A percentile compares a stretch with the other conserved stretches of the same genome.
phyloP scores from a whole-genome alignment of 2,797 vertebrate species.

The Scomberomorus guttatus region DNA sequence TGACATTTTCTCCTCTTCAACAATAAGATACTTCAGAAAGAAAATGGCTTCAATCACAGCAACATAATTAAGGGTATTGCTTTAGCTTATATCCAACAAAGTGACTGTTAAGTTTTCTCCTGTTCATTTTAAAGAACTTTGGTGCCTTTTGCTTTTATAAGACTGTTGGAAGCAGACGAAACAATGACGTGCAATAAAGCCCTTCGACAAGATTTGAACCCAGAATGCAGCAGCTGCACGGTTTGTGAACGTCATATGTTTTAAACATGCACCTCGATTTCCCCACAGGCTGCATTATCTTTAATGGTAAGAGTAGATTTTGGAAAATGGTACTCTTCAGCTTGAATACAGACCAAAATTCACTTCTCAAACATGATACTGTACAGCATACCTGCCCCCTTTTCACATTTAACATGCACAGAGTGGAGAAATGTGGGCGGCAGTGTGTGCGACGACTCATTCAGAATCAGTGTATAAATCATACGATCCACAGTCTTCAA shows the following conservation, averaged over 20 bases:
- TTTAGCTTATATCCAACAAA: neutral
- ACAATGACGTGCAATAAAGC: neutral
- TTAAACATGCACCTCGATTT: slow-evolving; percentile 21
- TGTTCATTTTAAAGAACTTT: neutral
- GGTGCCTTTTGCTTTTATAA: neutral
- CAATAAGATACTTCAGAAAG: neutral
- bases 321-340: slow-evolving; percentile 47
- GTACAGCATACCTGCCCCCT: neutral
- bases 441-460: slow-evolving; percentile 32
- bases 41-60: slow-evolving; percentile 1
- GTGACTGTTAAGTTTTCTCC: neutral
- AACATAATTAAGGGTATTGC: neutral
- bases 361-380: slow-evolving; percentile 33
- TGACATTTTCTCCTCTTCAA: slow-evolving; percentile 11
- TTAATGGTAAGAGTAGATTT: slow-evolving; percentile 30
- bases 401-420: slow-evolving; percentile 41
- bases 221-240: neutral
- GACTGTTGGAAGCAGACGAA: accelerated
- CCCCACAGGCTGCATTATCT: slow-evolving; percentile 36
- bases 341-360: slow-evolving; percentile 40
- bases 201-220: neutral
- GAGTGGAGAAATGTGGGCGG: slow-evolving; percentile 44
- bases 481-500: slow-evolving; percentile 41
- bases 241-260: neutral
- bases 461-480: slow-evolving; percentile 40